Conservation (phyloP, 2,888 invertebrate species). For the Cryptocephalus moraei region DNA sequence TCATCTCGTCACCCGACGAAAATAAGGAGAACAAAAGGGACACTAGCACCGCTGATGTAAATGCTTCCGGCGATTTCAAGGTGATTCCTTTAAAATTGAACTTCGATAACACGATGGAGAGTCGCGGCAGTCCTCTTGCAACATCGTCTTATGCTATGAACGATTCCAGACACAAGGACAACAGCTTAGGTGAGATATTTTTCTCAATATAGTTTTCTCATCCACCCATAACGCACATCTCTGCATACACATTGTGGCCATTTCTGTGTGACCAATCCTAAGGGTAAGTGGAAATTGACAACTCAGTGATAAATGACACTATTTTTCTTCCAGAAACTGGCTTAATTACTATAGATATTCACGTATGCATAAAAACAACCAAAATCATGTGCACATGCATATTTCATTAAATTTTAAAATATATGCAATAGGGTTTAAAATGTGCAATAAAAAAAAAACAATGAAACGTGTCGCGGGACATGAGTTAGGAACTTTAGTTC, state of each 20-base stretch:
- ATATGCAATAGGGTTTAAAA: too few relatives aligned
- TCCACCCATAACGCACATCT: not conserved
- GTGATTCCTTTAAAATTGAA: constrained; percentile 13
- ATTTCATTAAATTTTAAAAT: too few relatives aligned
- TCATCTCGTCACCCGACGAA: constrained; percentile 9
- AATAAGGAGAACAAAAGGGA: constrained; percentile 7
- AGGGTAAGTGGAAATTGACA: too few relatives aligned
- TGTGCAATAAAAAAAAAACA: too few relatives aligned
- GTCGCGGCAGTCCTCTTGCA: constrained; percentile 6
- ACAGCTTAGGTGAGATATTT: not conserved
- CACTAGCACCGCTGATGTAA: not conserved
- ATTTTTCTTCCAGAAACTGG: too few relatives aligned
- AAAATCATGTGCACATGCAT: too few relatives aligned
- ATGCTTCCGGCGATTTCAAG: constrained; percentile 2
- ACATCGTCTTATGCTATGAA: constrained; percentile 13
- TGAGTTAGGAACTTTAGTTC: too few relatives aligned
- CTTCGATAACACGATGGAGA: constrained; percentile 14
- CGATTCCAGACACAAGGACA: constrained; percentile 10
- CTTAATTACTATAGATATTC: too few relatives aligned
- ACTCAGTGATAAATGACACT: too few relatives aligned
- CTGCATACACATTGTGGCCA: not conserved
- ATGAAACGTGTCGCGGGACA: too few relatives aligned
- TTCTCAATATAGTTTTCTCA: not conserved
- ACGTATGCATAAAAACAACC: too few relatives aligned
- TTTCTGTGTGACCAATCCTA: too few relatives aligned